A percentile compares a stretch with the other conserved stretches of the same genome.
phyloP scores from a whole-genome alignment of 35 echinoderm and acorn worm genomes.

The Anneissia japonica region DNA sequence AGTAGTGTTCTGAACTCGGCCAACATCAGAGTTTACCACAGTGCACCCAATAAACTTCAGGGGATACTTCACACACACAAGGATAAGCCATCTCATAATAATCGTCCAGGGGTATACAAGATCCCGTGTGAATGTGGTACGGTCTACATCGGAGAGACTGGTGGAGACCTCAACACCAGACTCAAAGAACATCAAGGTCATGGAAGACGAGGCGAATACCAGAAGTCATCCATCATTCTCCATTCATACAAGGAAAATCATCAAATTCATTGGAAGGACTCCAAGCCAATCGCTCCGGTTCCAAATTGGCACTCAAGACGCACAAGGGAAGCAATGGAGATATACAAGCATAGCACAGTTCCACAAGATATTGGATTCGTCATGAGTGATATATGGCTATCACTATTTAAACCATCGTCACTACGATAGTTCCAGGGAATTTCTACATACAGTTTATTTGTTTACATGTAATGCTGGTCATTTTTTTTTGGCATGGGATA shows the following conservation, averaged over 20 bases:
- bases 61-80: background rate
- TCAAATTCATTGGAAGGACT: background rate
- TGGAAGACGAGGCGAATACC: background rate
- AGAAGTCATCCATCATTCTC: background rate
- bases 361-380: background rate
- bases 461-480: too few relatives aligned
- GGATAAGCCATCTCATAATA: background rate
- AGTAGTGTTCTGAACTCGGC: too few relatives aligned
- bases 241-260: slow-evolving; percentile 6
- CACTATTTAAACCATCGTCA: background rate
- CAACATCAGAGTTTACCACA: too few relatives aligned
- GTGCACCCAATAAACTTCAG: too few relatives aligned
- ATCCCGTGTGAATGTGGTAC: too few relatives aligned
- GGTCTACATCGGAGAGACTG: too few relatives aligned
- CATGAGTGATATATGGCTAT: background rate
- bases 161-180: too few relatives aligned
- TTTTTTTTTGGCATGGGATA: too few relatives aligned
- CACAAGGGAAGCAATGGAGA: background rate
- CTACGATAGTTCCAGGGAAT: too few relatives aligned
- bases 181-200: slow-evolving; percentile 6
- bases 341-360: slow-evolving; percentile 4
- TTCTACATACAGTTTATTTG: too few relatives aligned
- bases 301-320: background rate
- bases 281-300: background rate
- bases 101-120: too few relatives aligned